Percentiles rank a stretch among this genome's conserved stretches.
Conservation (phyloP, 2,797 vertebrate species). For the Pogoniulus pusillus region DNA sequence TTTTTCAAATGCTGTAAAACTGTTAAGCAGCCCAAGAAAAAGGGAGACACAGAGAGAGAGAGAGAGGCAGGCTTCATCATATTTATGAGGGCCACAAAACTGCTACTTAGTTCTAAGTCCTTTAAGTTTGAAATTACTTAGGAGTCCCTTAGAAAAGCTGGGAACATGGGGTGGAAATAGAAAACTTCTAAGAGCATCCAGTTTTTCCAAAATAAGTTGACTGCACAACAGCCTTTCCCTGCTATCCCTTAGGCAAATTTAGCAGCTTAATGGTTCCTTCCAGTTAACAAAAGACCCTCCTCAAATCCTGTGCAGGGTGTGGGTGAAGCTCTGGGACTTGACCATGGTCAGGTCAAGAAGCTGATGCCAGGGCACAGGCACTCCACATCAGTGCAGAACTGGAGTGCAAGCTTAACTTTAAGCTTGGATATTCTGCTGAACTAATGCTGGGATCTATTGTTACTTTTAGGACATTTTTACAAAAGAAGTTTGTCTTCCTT, state of each 20-base stretch:
- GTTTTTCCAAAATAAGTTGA: slow-evolving; percentile 16
- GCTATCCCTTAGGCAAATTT: slow-evolving; percentile 32
- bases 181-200: slow-evolving; percentile 34
- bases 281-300: not conserved
- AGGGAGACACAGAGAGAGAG: not conserved
- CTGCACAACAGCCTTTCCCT: slow-evolving; percentile 28
- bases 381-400: not conserved
- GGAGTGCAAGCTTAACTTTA: not conserved
- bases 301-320: not conserved
- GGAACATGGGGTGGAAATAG: slow-evolving; percentile 36
- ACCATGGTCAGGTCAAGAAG: not conserved
- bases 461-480: not conserved
- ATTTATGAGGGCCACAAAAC: slow-evolving; percentile 39
- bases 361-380: not conserved
- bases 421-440: not conserved
- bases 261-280: not conserved
- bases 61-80: not conserved
- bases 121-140: slow-evolving; percentile 46
- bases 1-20: not conserved
- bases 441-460: not conserved
- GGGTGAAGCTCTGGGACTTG: not conserved
- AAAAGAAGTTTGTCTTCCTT: not conserved
- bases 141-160: slow-evolving; percentile 12
- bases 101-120: slow-evolving; percentile 27
- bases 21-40: slow-evolving; percentile 21